Evolutionary conservation across 2,888 invertebrate species (phyloP).

Genomic region (Polymixis flavicincta): DNA sequence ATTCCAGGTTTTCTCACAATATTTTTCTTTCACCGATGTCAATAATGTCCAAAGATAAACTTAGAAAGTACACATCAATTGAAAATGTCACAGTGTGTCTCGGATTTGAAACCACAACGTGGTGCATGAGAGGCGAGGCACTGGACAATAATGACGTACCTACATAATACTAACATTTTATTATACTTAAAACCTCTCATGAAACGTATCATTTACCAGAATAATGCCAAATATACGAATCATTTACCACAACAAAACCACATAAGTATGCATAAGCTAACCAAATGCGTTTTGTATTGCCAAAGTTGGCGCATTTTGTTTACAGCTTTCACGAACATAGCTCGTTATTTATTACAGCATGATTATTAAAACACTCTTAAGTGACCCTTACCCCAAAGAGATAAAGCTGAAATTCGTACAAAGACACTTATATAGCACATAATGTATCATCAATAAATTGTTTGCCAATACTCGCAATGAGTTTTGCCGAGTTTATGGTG

Average conservation of each 20-base stretch:
- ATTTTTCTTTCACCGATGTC: too few relatives aligned
- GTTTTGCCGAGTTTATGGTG: constrained; percentile 50
- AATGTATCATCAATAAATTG: constrained; percentile 54
- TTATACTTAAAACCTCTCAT: neutral
- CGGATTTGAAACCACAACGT: too few relatives aligned
- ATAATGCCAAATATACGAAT: constrained; percentile 9
- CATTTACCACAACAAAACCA: constrained; percentile 16
- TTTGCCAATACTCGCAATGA: constrained; percentile 52
- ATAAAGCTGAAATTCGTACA: constrained; percentile 33
- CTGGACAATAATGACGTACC: too few relatives aligned
- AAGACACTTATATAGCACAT: constrained; percentile 7
- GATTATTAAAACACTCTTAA: constrained; percentile 21
- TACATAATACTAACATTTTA: neutral
- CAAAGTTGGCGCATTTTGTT: constrained; percentile 47
- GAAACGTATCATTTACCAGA: neutral
- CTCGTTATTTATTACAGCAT: constrained; percentile 33
- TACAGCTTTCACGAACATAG: constrained; percentile 28
- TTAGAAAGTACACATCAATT: too few relatives aligned
- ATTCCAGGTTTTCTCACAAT: too few relatives aligned
- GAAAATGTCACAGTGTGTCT: too few relatives aligned
- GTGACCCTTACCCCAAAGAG: constrained; percentile 3
- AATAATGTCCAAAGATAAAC: too few relatives aligned
- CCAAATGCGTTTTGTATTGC: constrained; percentile 24
- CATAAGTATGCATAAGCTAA: constrained; percentile 6
- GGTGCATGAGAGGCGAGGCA: too few relatives aligned